phyloP scores from a whole-genome alignment of 2,113 vertebrate genomes.

The Eudorcas thomsonii region DNA sequence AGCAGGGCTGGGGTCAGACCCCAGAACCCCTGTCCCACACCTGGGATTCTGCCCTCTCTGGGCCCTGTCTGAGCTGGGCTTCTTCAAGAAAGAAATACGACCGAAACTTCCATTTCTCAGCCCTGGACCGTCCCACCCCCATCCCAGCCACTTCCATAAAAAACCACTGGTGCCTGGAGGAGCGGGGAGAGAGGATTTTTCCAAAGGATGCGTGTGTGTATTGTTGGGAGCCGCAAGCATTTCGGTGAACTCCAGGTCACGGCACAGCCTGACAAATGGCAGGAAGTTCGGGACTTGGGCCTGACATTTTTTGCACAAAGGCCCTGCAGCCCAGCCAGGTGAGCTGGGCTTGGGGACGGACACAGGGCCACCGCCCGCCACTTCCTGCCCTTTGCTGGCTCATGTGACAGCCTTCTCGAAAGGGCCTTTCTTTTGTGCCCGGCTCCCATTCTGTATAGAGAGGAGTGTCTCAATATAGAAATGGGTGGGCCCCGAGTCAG shows the following conservation, averaged over 20 bases:
- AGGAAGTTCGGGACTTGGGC: constrained; percentile 67
- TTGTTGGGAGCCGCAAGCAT: constrained; percentile 61
- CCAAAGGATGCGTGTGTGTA: constrained; percentile 72
- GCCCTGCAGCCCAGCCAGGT: constrained; percentile 60
- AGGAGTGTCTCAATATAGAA: constrained; percentile 73
- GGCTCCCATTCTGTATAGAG: constrained; percentile 64
- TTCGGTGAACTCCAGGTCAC: constrained; percentile 65
- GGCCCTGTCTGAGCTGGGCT: not conserved
- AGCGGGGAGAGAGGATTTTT: constrained; percentile 57
- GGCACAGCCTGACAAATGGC: constrained; percentile 73
- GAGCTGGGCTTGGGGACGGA: constrained; percentile 51
- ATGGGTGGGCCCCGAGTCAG: constrained; percentile 49
- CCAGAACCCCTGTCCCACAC: not conserved
- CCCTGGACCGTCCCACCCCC: not conserved
- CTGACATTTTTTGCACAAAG: constrained; percentile 73
- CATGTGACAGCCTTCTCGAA: constrained; percentile 34
- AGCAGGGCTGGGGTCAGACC: not conserved
- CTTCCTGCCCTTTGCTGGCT: constrained; percentile 74
- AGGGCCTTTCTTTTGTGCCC: constrained; percentile 59
- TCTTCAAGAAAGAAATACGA: not conserved
- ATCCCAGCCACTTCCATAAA: constrained; percentile 41
- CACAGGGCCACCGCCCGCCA: constrained; percentile 51
- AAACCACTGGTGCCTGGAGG: not conserved
- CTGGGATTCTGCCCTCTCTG: not conserved
- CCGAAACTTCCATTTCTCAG: not conserved